phyloP scores from a whole-genome alignment of 2,888 invertebrate genomes.

The Cheilosia vulpina region DNA sequence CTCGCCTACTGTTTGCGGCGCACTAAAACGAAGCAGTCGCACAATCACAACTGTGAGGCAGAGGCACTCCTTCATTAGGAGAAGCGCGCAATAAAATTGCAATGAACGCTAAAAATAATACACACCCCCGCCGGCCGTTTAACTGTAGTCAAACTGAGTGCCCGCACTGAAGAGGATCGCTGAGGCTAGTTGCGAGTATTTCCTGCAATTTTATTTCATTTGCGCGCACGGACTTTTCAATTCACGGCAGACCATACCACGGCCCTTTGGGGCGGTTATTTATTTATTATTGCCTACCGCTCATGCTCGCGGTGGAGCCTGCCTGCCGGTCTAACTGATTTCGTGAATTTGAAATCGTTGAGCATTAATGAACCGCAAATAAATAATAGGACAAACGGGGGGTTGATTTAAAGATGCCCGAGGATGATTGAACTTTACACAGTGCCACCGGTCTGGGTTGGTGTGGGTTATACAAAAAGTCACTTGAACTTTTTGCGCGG shows the following conservation, averaged over 20 bases:
- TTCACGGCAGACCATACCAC: background rate
- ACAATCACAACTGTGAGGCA: background rate
- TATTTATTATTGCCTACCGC: conserved; percentile 60
- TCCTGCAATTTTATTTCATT: conserved; percentile 55
- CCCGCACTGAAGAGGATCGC: conserved; percentile 21
- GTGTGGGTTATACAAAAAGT: conserved; percentile 29
- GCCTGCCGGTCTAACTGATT: conserved; percentile 59
- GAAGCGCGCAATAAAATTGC: conserved; percentile 69
- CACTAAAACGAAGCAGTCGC: conserved; percentile 40
- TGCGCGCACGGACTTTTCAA: conserved; percentile 29
- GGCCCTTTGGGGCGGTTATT: conserved; percentile 62
- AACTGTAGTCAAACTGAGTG: conserved; percentile 16
- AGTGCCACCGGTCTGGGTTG: conserved; percentile 6
- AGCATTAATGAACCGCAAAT: conserved; percentile 74
- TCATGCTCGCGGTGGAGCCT: background rate
- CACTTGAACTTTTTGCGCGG: conserved; percentile 39
- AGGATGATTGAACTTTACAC: conserved; percentile 71
- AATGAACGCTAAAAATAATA: conserved; percentile 69
- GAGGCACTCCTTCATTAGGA: conserved; percentile 63
- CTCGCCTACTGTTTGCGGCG: background rate
- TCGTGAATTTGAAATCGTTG: conserved; percentile 71
- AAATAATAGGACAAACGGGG: conserved; percentile 54
- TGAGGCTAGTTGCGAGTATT: background rate
- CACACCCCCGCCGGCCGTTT: background rate
- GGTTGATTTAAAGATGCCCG: conserved; percentile 66